These are phyloP conservation scores for Coranthus polyacanthus DNA, from an alignment of 2,797 vertebrate species.

Conservation along the genomic window DNA sequence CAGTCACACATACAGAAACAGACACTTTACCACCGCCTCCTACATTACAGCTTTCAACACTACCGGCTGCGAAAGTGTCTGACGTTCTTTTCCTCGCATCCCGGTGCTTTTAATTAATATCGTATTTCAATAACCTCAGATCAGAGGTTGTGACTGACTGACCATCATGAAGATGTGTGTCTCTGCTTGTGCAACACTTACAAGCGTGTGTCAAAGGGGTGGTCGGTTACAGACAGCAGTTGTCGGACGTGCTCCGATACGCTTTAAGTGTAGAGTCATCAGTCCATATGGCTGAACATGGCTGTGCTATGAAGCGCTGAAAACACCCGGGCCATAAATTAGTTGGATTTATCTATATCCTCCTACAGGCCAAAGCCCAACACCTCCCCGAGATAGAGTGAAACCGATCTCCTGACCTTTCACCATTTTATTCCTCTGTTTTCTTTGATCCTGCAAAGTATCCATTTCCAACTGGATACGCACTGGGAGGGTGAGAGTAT, in stretches of 20 bases:
- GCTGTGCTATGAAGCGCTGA: conserved; percentile 70
- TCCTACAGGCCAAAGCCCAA: conserved; percentile 45
- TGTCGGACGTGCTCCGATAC: conserved; percentile 65
- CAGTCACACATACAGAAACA: conserved; percentile 45
- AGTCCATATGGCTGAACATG: conserved; percentile 52
- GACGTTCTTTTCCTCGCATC: conserved; percentile 28
- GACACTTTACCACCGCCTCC: conserved; percentile 48
- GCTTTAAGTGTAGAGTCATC: conserved; percentile 52
- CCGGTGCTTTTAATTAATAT: conserved; percentile 49
- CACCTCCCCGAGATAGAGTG: conserved; percentile 64
- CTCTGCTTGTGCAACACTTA: conserved; percentile 16
- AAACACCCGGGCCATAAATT: conserved; percentile 75
- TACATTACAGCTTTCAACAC: conserved; percentile 56
- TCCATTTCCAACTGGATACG: conserved; percentile 67
- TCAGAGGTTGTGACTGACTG: conserved; percentile 17
- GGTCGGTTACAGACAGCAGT: conserved; percentile 52
- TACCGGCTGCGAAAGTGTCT: conserved; percentile 22
- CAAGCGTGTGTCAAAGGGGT: conserved; percentile 37
- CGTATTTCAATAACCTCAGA: conserved; percentile 15
- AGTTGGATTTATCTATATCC: conserved; percentile 73
- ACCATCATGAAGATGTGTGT: conserved; percentile 1
- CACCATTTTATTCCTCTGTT: conserved; percentile 77
- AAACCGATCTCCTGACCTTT: conserved; percentile 81
- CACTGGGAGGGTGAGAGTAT: conserved; percentile 40
- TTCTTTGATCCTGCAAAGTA: conserved; percentile 76